Conservation (phyloP, 2,888 invertebrate species). For the Seladonia tumulorum region DNA sequence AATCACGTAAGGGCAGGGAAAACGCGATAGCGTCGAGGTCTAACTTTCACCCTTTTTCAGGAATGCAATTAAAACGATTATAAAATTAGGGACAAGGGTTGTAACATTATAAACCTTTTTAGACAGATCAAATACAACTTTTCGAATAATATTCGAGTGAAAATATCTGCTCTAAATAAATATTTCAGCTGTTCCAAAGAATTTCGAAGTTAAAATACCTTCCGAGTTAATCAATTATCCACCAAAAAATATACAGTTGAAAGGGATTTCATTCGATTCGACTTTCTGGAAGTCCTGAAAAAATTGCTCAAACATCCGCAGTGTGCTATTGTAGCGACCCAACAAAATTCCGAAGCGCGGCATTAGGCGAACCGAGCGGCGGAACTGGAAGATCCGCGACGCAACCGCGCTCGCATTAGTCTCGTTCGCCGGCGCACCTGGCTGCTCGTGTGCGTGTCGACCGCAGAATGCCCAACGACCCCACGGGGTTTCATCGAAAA, state of each 20-base stretch:
- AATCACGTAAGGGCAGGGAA: neutral
- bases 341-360: neutral
- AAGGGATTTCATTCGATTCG: neutral
- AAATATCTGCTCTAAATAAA: neutral
- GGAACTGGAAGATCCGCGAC: neutral
- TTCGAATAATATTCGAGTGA: too few species aligned
- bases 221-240: neutral
- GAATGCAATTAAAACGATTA: neutral
- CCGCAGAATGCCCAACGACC: neutral
- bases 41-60: neutral
- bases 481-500: slow-evolving; percentile 31
- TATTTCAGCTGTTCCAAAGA: too few species aligned
- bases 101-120: neutral
- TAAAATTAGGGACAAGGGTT: neutral
- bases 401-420: neutral
- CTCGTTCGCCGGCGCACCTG: neutral
- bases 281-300: neutral
- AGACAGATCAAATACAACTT: too few species aligned
- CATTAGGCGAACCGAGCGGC: neutral
- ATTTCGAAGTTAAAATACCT: too few species aligned
- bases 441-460: slow-evolving; percentile 1
- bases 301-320: neutral
- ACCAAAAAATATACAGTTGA: neutral
- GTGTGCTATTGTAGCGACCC: neutral
- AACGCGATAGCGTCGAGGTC: neutral